Evolutionary conservation across 1,140 invertebrate species (phyloP).

Genomic region (Dysdera silvatica): DNA sequence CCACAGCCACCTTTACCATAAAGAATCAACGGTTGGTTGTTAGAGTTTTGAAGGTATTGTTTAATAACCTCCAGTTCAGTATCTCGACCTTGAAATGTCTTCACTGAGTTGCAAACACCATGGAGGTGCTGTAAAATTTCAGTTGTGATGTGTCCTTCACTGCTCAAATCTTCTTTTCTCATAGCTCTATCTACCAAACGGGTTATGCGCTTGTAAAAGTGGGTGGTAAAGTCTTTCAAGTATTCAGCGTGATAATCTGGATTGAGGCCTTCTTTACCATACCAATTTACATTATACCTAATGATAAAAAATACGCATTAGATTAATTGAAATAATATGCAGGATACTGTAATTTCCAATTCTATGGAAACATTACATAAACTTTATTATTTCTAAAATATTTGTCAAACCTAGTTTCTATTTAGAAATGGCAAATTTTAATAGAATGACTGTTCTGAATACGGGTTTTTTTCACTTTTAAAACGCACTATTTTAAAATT

Average conservation of each 20-base stretch:
- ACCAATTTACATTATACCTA: slow-evolving; percentile 94
- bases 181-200: slow-evolving; percentile 87
- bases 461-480: too few relatives aligned
- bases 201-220: slow-evolving; percentile 90
- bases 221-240: slow-evolving; percentile 85
- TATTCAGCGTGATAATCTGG: slow-evolving; percentile 89
- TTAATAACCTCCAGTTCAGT: slow-evolving; percentile 73
- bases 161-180: slow-evolving; percentile 88
- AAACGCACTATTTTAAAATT: too few relatives aligned
- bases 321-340: neutral
- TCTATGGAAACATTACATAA: too few relatives aligned
- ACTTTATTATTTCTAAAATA: too few relatives aligned
- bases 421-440: neutral
- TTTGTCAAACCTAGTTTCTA: neutral
- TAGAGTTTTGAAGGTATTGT: slow-evolving; percentile 72
- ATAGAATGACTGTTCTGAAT: too few relatives aligned
- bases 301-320: neutral
- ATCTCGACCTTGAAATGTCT: slow-evolving; percentile 89
- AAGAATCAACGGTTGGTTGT: slow-evolving; percentile 81
- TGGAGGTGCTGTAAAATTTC: slow-evolving; percentile 95
- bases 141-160: slow-evolving; percentile 86
- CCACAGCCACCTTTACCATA: slow-evolving; percentile 95
- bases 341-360: too few relatives aligned
- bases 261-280: slow-evolving; percentile 87
- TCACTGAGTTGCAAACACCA: slow-evolving; percentile 91